Base-by-base conservation (phyloP, 2,113 vertebrate species). In the Tenrec ecaudatus region DNA sequence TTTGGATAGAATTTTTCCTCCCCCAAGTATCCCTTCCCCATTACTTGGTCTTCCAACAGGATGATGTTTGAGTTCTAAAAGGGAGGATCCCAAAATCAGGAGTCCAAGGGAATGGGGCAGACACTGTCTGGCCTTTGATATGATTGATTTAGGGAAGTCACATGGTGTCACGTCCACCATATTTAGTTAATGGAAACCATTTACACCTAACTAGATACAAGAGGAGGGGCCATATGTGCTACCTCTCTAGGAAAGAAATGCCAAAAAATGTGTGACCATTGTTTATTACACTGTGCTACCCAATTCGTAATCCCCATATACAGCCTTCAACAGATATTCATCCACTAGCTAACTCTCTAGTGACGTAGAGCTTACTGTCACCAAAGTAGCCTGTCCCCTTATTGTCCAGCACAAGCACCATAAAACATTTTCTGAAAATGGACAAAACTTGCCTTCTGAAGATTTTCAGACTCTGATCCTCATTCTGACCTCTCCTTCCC, bases 151-250 rank as follows among this genome's bases (percentile, higher is more conserved):
- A 40, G 77, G 33, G 33, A 90, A 77, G 19, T 82, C 75, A 89
- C 7, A 6, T 38, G 9, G 22, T 40, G n/a, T 53, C 71, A 36
- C n/a, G 69, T 23, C 17, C 3, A 6, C 29, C 53, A 68, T 91
- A 25, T 22, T 89, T 90, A 64, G 38, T 78, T 83, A 90, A 81
- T 89, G 82, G 57, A 82, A 85, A 12, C 43, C 68, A 62, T 82
- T 47, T 68, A 69, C 14, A 64, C 10, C 73, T 19, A 88, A 14
- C 6, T 27, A 83, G 38, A 87, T 87, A 79, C 33, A 40, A 76
- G 53, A n/a, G 57, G 22, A 78, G 23, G 17, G 25, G 4, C 64
- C 29, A 62, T 2, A 53, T 57, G 40, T n/a, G 22, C 58, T 31
- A 58, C 22, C 3, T 78, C 10, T 69, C n/a, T 87, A 4, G 1